Base-by-base conservation (phyloP, 2,797 vertebrate species). In the Margarornis squamiger region DNA sequence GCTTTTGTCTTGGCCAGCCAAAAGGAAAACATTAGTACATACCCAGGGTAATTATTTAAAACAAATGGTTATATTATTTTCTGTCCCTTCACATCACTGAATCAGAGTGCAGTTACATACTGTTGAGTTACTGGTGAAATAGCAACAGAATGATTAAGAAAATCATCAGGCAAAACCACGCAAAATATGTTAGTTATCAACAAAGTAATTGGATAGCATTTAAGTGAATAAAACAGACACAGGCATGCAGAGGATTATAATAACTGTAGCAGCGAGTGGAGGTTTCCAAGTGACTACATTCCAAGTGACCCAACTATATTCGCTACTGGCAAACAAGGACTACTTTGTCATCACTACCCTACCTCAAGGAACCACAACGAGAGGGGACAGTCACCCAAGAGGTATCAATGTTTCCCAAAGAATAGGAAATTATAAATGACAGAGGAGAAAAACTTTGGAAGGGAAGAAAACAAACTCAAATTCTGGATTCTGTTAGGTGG, bases 111-210 rank as follows among this genome's bases (percentile, higher is more conserved):
- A 62, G 70, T 93, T 90, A 75, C 29, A 23, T 67, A 71, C 61
- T 58, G 54, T 59, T 85, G 84, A 87, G 55, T 91, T 92, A 76
- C 24, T 91, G 71, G 86, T 90, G 88, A 90, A 84, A 80, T 29
- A 80, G 65, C 75, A 76, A 41, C 48, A 93, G 67, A 67, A 94
- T 86, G 46, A 81, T 86, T 83, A 90, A 91, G 70, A 79, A 92
- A 95, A 92, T 90, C 73, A 88, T 71, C 62, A 48, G 57, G 68
- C 54, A 91, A 88, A 97, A 55, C 58, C 62, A 90, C 0, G 68
- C 66, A 73, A 90, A 95, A 86, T 95, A 92, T 91, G 68, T 90
- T 90, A 83, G 72, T 95, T 97, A 96, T 93, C 82, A 95, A 92
- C 85, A 83, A 93, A 90, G 79, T 75, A 92, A 93, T 62, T 93